Base-by-base conservation (phyloP, 2,113 vertebrate species). In the Chloropsis cyanopogon region DNA sequence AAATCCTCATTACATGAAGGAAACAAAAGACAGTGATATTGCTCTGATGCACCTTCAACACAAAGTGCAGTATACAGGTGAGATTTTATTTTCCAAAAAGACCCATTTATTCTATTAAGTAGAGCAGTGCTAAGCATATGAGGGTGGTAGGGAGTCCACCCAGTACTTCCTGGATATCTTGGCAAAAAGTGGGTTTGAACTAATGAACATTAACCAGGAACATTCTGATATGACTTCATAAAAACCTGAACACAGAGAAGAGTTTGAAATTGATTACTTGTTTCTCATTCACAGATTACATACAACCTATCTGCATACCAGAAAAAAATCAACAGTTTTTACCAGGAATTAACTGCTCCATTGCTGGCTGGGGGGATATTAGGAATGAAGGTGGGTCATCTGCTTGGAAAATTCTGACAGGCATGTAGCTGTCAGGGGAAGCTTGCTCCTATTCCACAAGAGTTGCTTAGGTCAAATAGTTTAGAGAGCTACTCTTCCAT, bases 301-400 rank as follows among this genome's bases (percentile, higher is more conserved):
- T 99, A 90, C 98, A 99, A 91, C 98, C 99, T 7, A 96, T 99
- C 82, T 99, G 99, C 93, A 97, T 99, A 42, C 98, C 99, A 25
- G 96, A 98, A 84, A 77, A 96, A 50, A 97, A 93, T 31, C 97
- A 98, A 56, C 63, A 94, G 22, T 97, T 99, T 86, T 39, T 97
- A 70, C 94, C 97, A 57, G 99, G 98, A 96, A 98, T n/a, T 25
- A 97, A 86, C 24, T 99, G 99, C 90, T 98, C 96, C 35, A 98
- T 99, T 61, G 97, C 99, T 90, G 99, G 99, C 18, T 99, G 99
- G 99, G 99, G 99, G 23, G 19, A 1, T 3, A n/a, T 94, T 50
- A 7, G 0, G 9, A 2, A 85, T 5, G 50, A 61, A 86, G 98
- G 98, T 98, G 73, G n/a, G 96, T 96, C 21, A 64, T 60, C 26